Conservation (phyloP, 2,113 vertebrate species). For the Phaetusa simplex region DNA sequence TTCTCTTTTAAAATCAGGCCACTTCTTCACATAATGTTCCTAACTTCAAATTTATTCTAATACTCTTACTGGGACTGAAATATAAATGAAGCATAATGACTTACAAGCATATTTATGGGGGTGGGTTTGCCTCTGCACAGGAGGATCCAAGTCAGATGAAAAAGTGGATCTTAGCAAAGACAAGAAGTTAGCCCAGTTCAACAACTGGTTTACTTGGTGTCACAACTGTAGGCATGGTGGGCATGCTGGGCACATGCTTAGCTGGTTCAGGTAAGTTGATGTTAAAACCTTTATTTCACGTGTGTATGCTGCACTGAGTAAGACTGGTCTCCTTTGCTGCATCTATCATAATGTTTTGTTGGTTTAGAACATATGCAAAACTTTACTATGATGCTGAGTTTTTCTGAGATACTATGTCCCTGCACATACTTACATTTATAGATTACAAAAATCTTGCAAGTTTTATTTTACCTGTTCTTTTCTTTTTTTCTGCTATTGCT, state of each 20-base stretch:
- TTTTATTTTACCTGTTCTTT: background rate
- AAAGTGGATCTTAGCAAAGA: slow-evolving; percentile 95
- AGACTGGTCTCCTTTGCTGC: background rate
- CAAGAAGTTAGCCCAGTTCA: slow-evolving; percentile 97
- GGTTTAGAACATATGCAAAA: background rate
- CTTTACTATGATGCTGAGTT: background rate
- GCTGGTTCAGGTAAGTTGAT: slow-evolving; percentile 92
- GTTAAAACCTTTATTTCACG: background rate
- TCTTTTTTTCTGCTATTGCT: background rate
- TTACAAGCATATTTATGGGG: background rate
- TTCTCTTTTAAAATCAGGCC: background rate
- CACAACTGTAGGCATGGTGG: slow-evolving; percentile 98
- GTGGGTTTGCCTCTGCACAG: slow-evolving; percentile 69
- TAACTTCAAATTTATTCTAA: background rate
- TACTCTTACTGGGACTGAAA: background rate
- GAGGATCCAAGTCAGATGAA: slow-evolving; percentile 92
- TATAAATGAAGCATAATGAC: background rate
- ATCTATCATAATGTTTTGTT: background rate
- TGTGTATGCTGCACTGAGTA: background rate
- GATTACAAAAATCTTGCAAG: background rate
- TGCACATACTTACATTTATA: background rate
- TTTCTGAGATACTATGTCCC: background rate
- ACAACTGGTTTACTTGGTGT: slow-evolving; percentile 99
- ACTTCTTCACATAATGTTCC: background rate
- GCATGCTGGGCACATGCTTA: slow-evolving; percentile 97